These are phyloP conservation scores for Pseudopodoces humilis DNA, from an alignment of 2,113 vertebrate species.

Conservation along the genomic window DNA sequence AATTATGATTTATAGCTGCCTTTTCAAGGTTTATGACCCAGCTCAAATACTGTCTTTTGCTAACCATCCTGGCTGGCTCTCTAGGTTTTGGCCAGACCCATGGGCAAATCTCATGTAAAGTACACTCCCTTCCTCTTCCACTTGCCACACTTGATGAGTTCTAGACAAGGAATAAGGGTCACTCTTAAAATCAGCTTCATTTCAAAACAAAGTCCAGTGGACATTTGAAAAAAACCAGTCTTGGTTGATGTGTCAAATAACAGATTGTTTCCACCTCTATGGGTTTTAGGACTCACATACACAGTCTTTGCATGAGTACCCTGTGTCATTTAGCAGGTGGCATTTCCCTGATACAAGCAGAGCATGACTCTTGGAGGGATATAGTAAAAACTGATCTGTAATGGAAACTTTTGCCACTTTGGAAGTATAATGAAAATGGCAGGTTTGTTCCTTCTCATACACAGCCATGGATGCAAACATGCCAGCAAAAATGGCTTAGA, in stretches of 20 bases:
- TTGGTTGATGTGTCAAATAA: conserved; percentile 14
- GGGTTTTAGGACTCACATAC: neutral
- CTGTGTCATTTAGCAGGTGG: neutral
- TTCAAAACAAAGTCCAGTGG: neutral
- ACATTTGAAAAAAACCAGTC: neutral
- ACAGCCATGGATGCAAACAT: neutral
- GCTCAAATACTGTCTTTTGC: conserved; percentile 36
- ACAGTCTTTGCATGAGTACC: neutral
- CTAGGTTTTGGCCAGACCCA: conserved; percentile 8
- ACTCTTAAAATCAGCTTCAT: neutral
- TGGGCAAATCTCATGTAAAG: neutral
- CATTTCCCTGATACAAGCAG: neutral
- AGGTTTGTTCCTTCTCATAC: neutral
- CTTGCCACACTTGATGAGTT: conserved; percentile 6
- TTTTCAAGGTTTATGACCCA: conserved; percentile 39
- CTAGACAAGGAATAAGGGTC: neutral
- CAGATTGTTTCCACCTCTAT: neutral
- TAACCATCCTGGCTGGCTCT: neutral
- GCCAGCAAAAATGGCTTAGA: neutral
- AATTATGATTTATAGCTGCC: conserved; percentile 52
- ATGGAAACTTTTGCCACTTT: neutral
- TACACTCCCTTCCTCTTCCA: neutral
- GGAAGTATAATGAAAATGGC: neutral
- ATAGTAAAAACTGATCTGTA: neutral
- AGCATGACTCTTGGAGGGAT: neutral